phyloP scores from a whole-genome alignment of 2,888 invertebrate species.

The Charanyca ferruginea region DNA sequence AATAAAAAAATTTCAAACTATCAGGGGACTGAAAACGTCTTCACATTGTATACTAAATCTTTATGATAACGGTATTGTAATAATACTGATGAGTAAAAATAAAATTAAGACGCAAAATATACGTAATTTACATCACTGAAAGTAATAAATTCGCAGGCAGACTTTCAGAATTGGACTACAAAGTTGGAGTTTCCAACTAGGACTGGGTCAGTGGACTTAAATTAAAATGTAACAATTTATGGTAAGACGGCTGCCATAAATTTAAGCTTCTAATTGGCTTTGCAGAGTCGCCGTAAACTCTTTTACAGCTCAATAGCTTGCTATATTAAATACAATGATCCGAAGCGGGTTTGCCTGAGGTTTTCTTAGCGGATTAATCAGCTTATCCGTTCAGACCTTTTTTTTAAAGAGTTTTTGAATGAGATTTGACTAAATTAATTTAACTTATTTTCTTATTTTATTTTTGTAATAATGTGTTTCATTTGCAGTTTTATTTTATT shows the following conservation, averaged over 20 bases:
- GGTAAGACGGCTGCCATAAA: slow-evolving; percentile 83
- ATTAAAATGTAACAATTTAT: slow-evolving; percentile 90
- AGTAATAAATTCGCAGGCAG: slow-evolving; percentile 57
- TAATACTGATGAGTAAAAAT: neutral
- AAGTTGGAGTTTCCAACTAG: slow-evolving; percentile 60
- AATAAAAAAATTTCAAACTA: too few relatives aligned
- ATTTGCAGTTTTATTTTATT: neutral
- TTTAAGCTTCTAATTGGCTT: slow-evolving; percentile 87
- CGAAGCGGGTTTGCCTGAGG: slow-evolving; percentile 43
- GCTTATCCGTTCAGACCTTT: neutral
- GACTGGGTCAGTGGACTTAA: slow-evolving; percentile 81
- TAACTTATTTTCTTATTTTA: neutral
- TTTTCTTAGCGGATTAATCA: slow-evolving; percentile 7
- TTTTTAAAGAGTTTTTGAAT: neutral
- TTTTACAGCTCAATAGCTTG: slow-evolving; percentile 85
- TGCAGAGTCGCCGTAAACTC: slow-evolving; percentile 85
- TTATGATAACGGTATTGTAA: too few relatives aligned
- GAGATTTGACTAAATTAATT: neutral
- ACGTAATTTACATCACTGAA: slow-evolving; percentile 35
- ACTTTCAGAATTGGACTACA: slow-evolving; percentile 62
- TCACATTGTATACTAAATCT: too few relatives aligned
- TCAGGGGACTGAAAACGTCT: too few relatives aligned
- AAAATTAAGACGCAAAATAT: slow-evolving; percentile 6
- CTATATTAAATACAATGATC: slow-evolving; percentile 79
- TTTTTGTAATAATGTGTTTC: neutral